Evolutionary conservation across 2,113 vertebrate genomes (phyloP).

Genomic region (Pipra filicauda): DNA sequence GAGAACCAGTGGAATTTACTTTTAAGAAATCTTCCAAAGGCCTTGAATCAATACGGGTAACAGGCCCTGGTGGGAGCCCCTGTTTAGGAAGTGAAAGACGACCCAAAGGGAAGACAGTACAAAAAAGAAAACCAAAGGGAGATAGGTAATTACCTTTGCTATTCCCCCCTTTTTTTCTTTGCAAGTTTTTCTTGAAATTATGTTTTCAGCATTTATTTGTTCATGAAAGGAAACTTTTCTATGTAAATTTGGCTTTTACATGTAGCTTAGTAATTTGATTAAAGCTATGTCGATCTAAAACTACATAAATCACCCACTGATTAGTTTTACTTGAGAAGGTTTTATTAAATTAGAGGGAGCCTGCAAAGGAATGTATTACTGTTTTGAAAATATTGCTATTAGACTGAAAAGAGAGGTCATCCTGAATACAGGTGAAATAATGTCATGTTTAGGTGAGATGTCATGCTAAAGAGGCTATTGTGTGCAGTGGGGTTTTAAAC

Average conservation of each 20-base stretch:
- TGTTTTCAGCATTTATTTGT: background rate
- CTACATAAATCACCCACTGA: background rate
- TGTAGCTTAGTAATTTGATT: background rate
- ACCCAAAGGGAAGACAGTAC: slow-evolving; percentile 95
- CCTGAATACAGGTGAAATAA: background rate
- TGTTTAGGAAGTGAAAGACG: slow-evolving; percentile 97
- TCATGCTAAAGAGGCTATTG: background rate
- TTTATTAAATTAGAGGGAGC: background rate
- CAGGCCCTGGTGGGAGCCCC: slow-evolving; percentile 92
- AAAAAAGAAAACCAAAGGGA: slow-evolving; percentile 98
- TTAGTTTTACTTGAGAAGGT: background rate
- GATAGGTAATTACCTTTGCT: slow-evolving; percentile 86
- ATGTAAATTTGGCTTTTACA: background rate
- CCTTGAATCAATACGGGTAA: slow-evolving; percentile 98
- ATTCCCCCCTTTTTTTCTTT: background rate
- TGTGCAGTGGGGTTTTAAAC: background rate
- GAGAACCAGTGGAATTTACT: slow-evolving; percentile 98
- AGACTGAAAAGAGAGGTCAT: background rate
- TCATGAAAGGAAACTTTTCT: background rate
- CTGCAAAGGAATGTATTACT: background rate
- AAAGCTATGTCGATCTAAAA: background rate
- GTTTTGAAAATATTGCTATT: background rate
- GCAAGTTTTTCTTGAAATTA: background rate
- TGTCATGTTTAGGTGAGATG: background rate
- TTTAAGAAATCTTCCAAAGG: slow-evolving; percentile 99